Conservation (phyloP, 1,140 invertebrate species). For the Drosophila triauraria region DNA sequence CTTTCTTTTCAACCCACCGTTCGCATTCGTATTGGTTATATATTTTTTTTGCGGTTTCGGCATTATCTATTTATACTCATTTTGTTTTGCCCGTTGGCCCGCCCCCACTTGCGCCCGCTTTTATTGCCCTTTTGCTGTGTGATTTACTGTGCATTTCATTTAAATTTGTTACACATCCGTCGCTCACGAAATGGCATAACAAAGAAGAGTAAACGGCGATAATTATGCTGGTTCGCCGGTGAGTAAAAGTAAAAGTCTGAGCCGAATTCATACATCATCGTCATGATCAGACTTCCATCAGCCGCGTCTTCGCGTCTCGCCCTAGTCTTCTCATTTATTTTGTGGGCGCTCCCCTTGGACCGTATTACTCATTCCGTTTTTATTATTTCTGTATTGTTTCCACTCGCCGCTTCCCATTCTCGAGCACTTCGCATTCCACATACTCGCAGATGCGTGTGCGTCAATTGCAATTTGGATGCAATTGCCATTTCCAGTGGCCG, state of each 20-base stretch:
- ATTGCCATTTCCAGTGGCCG: conserved; percentile 20
- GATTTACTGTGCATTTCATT: conserved; percentile 66
- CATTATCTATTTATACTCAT: conserved; percentile 69
- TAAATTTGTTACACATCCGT: conserved; percentile 48
- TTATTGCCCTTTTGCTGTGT: conserved; percentile 31
- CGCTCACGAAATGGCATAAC: conserved; percentile 23
- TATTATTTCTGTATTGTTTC: conserved; percentile 40
- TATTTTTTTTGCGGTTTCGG: conserved; percentile 59
- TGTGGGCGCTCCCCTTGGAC: conserved; percentile 30
- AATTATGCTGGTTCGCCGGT: conserved; percentile 44
- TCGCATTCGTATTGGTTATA: conserved; percentile 32
- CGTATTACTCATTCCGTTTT: conserved; percentile 48
- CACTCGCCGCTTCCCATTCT: conserved; percentile 30
- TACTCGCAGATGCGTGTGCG: conserved; percentile 48
- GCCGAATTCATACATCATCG: conserved; percentile 49
- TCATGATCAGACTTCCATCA: conserved; percentile 36
- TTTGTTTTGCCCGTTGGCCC: conserved; percentile 44
- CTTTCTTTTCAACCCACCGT: conserved; percentile 62
- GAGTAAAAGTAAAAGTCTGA: conserved; percentile 72
- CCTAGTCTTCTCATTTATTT: conserved; percentile 18
- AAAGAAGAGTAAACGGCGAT: conserved; percentile 55
- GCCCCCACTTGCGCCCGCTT: conserved; percentile 40
- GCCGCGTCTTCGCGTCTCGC: conserved; percentile 6
- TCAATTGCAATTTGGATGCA: conserved; percentile 49
- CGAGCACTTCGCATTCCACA: conserved; percentile 45